A percentile compares a stretch with the other conserved stretches of the same genome.
Conservation (phyloP, 2,888 invertebrate genomes). For the Sclerodermus sp. region DNA sequence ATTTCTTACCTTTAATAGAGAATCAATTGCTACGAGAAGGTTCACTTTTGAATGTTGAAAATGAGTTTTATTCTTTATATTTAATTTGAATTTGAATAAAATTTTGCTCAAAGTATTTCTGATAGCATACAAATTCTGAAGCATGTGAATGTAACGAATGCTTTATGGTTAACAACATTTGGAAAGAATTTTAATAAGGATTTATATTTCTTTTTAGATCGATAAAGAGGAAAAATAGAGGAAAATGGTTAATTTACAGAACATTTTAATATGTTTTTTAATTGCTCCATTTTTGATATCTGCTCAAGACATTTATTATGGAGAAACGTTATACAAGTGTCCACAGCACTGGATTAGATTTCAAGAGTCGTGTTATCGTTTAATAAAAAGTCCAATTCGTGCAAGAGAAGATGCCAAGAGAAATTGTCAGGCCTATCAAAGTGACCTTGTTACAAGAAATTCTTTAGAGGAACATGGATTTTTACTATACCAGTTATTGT, state of each 20-base stretch:
- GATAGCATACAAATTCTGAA: too few species aligned
- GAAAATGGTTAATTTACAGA: not conserved
- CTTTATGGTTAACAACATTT: not conserved
- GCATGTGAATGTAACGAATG: too few species aligned
- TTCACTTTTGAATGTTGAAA: not conserved
- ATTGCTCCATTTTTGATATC: not conserved
- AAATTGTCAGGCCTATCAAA: constrained; percentile 80
- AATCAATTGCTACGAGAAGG: not conserved
- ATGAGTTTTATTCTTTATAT: not conserved
- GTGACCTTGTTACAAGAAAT: constrained; percentile 77
- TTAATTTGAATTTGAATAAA: too few species aligned
- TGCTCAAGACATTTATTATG: constrained; percentile 40
- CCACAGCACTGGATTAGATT: constrained; percentile 86
- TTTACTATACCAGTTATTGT: constrained; percentile 77
- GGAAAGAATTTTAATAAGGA: not conserved
- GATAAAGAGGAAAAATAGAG: not conserved
- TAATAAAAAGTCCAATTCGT: constrained; percentile 83
- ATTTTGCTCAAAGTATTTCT: too few species aligned
- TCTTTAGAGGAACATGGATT: constrained; percentile 86
- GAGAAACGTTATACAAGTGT: constrained; percentile 61
- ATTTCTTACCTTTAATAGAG: not conserved
- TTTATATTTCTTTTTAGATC: not conserved
- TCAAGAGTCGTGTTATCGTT: constrained; percentile 83
- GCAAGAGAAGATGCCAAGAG: constrained; percentile 78
- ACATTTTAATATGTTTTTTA: not conserved